These are phyloP conservation scores for Drosophila bunnanda DNA, from an alignment of 2,888 invertebrate species.

Conservation along the genomic window DNA sequence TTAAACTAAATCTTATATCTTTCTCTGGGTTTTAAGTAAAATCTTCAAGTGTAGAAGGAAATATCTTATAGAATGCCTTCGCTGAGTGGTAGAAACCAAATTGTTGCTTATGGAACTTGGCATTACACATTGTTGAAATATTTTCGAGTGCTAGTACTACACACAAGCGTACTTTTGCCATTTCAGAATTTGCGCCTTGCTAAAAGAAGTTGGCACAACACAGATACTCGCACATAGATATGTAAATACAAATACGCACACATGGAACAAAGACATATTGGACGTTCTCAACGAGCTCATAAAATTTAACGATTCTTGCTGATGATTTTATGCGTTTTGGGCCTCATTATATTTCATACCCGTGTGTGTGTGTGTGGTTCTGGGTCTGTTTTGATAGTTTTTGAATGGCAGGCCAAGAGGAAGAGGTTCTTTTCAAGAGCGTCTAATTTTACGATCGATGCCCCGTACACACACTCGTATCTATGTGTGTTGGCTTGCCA, in stretches of 20 bases:
- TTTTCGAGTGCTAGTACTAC: conserved; percentile 29
- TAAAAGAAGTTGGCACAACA: conserved; percentile 30
- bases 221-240: conserved; percentile 5
- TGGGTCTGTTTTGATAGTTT: conserved; percentile 45
- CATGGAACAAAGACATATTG: conserved; percentile 38
- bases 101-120: conserved; percentile 10
- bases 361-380: conserved; percentile 9
- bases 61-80: neutral
- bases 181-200: conserved; percentile 34
- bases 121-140: conserved; percentile 47
- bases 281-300: conserved; percentile 44
- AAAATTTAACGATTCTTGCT: conserved; percentile 55
- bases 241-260: conserved; percentile 16
- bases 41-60: neutral
- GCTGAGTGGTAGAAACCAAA: neutral
- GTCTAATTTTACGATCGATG: conserved; percentile 51
- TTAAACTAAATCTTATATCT: conserved; percentile 2
- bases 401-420: conserved; percentile 46
- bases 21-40: neutral
- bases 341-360: conserved; percentile 44
- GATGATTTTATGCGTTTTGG: conserved; percentile 59
- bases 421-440: conserved; percentile 44
- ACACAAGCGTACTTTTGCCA: conserved; percentile 20
- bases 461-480: conserved; percentile 21
- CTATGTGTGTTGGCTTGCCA: conserved; percentile 17